Evolutionary conservation across 2,888 invertebrate species (phyloP).

Genomic region (Apodemia mormo): DNA sequence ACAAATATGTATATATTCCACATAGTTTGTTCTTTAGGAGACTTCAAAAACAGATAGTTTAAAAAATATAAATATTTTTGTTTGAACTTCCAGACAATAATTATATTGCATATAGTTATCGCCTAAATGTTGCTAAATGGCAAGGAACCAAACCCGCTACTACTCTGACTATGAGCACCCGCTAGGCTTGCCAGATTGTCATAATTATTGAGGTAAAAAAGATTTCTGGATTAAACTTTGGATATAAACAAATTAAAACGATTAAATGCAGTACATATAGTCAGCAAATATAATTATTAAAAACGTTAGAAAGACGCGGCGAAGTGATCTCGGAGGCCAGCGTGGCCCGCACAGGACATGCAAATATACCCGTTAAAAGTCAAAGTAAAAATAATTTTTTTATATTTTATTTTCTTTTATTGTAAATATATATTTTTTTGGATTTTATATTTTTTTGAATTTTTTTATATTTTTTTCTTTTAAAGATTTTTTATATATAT

Average conservation of each 20-base stretch:
- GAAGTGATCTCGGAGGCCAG: background rate
- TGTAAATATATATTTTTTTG: constrained; percentile 37
- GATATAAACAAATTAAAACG: constrained; percentile 12
- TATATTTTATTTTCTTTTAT: constrained; percentile 39
- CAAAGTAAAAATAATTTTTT: constrained; percentile 41
- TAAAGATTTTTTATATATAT: constrained; percentile 52
- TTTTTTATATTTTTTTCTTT: constrained; percentile 53
- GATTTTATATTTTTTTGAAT: constrained; percentile 47
- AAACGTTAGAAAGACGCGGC: background rate
- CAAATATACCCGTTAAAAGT: constrained; percentile 34
- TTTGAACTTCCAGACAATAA: too few relatives aligned
- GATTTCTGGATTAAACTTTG: constrained; percentile 3
- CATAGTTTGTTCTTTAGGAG: too few relatives aligned
- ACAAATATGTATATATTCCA: too few relatives aligned
- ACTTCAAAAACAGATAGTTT: too few relatives aligned
- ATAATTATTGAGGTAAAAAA: constrained; percentile 3
- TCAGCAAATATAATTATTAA: constrained; percentile 16
- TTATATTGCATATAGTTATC: too few relatives aligned
- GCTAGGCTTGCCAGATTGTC: background rate
- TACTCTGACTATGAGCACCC: too few relatives aligned
- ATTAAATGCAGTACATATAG: constrained; percentile 4
- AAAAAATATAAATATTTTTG: too few relatives aligned
- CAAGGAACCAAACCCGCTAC: too few relatives aligned
- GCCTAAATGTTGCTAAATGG: too few relatives aligned
- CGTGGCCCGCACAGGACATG: constrained; percentile 12